Percentiles rank a stretch among this genome's conserved stretches.
Conservation (phyloP, 2,888 invertebrate species). For the Dione vanillae region DNA sequence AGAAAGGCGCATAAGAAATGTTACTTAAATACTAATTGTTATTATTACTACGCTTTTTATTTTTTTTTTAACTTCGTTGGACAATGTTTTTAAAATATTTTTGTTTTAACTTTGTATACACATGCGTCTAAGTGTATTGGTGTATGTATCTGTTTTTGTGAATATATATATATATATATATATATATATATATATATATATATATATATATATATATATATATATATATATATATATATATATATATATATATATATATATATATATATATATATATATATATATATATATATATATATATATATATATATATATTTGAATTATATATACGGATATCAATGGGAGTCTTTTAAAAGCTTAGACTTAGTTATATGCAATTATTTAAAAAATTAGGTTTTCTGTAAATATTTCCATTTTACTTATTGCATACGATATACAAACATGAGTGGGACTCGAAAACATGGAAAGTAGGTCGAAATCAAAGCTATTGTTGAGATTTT, state of each 20-base stretch:
- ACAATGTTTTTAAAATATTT: no score
- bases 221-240: not conserved
- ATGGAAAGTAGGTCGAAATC: conserved; percentile 18
- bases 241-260: not conserved
- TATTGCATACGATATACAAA: not conserved
- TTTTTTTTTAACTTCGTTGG: not conserved
- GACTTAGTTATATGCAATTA: no score
- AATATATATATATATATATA: no score
- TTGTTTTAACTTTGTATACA: no score
- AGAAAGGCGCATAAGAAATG: no score
- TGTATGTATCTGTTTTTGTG: no score
- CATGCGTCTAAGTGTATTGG: no score
- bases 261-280: not conserved
- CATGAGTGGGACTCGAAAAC: not conserved
- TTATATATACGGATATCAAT: no score
- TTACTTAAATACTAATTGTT: not conserved
- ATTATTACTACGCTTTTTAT: not conserved
- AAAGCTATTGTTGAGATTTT: conserved; percentile 1
- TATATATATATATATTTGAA: not conserved
- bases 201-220: not conserved
- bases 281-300: not conserved
- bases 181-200: not conserved
- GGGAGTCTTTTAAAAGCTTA: no score
- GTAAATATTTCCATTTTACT: no score
- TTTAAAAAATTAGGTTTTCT: no score